Evolutionary conservation across 2,797 vertebrate genomes (phyloP), one percentile per base, ranked within the genome.

Genomic region (Tenualosa thibaudeaui): DNA sequence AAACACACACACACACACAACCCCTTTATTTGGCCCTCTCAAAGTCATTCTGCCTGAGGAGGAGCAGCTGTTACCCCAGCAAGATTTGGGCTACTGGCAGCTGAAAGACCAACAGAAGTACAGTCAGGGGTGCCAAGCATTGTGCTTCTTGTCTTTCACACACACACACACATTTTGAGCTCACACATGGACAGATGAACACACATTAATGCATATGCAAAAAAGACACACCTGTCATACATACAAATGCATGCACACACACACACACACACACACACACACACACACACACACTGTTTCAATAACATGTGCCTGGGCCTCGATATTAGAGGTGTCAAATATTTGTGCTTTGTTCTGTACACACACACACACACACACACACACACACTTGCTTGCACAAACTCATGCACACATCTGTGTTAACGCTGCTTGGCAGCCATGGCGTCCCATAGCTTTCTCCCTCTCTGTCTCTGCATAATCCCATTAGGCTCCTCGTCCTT

Each of bases 11-110:
- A 85, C 62, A 81, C 85, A 86, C 81, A 50, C 87, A 83, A 82
- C 82, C 84, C 83, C 62, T 88, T 86, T 88, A 87, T 75, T 13
- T 12, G 12, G 13, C 13, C 68, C 68, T 88, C 83, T 90, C 89
- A 90, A 91, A 92, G 92, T 89, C 87, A 85, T 86, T 88, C 86
- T 84, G 89, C 93, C 91, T 88, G 82, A 88, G 91, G 88, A 92
- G 92, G 83, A 71, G 86, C 91, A 88, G 92, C 92, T 91, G 91
- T 93, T 92, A 91, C 90, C 89, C 6, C 87, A 83, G 87, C 90
- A 89, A 86, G 86, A 84, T 82, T 71, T 84, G 85, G 85, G 88
- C 92, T 92, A 89, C 91, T 86, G 81, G 81, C 46, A 46, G 62
- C 89, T 90, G 86, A 90, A 83, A 43, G 58, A 54, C 46, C 82